Base-by-base conservation (phyloP, 92 coral and sea anemone genomes). In the Heliopora coerulea region DNA sequence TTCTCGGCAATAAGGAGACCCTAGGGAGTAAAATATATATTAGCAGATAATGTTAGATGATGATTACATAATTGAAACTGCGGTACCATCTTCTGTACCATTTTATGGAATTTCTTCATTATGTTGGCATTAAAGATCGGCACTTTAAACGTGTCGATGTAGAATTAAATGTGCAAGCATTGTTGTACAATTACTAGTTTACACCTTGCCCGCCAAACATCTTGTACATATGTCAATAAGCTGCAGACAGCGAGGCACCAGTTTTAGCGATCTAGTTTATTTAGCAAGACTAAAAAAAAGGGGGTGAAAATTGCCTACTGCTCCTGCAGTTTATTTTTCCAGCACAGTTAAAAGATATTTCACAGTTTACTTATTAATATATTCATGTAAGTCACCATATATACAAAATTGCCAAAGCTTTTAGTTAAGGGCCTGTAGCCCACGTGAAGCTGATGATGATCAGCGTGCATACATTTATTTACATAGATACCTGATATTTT, bases 121-220 rank as follows among this genome's bases (percentile, higher is more conserved):
- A 6, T 6, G 15, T 3, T 23, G 61, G 18, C 23, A 56, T 56
- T 28, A 56, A 56, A 56, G 61, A 28, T 1, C 23, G 61, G 13
- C 30, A 56, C 3, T 15, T 56, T 3, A 23, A 56, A 56, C 30
- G 61, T 31, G 61, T 56, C 30, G 61, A 13, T 56, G 3, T 3
- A 14, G 23, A 14, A 56, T 23, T 23, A 4, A n/a, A n/a, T n/a
- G n/a, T 56, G 18, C n/a, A 28, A 31, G 9, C 61, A 56, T 56
- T 56, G 14, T 56, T 56, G 61, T 56, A 56, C 61, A 56, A 56
- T 56, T 23, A 56, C 12, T 29, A 28, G 30, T 23, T 56, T 56
- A 56, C 61, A 56, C 61, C 61, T 56, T 56, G 30, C 30, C 61
- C 61, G 61, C 61, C 61, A 56, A 56, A 56, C 61, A 56, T 56